Conservation (phyloP, 2,888 invertebrate species). For the Macropis europaea region DNA sequence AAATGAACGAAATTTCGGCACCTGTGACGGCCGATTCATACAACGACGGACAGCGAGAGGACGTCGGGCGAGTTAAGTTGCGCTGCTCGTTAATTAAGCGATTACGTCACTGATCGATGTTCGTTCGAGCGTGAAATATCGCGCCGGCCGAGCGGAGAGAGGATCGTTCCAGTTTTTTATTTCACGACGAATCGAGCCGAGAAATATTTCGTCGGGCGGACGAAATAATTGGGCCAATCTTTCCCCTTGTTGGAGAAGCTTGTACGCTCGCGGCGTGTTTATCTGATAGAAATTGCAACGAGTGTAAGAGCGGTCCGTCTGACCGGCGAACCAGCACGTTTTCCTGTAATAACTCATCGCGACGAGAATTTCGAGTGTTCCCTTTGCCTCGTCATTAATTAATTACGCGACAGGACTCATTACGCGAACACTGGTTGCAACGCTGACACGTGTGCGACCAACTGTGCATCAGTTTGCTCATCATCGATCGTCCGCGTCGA, state of each 20-base stretch:
- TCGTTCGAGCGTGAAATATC: conserved; percentile 48
- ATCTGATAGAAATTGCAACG: conserved; percentile 30
- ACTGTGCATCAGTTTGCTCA: no score
- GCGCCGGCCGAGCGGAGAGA: not conserved
- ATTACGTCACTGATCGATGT: conserved; percentile 50
- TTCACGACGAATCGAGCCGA: conserved; percentile 24
- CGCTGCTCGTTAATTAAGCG: conserved; percentile 54
- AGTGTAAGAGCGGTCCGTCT: no score
- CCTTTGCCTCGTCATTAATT: not conserved
- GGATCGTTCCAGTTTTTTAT: conserved; percentile 34
- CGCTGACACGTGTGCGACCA: no score
- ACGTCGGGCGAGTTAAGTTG: conserved; percentile 36
- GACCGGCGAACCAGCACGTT: no score
- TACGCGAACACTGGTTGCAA: not conserved
- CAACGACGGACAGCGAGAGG: conserved; percentile 6
- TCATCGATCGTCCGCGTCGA: no score
- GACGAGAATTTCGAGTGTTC: not conserved
- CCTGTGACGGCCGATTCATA: conserved; percentile 48
- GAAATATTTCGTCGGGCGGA: conserved; percentile 45
- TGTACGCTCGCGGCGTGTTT: not conserved
- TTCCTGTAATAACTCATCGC: not conserved
- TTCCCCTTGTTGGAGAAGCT: conserved; percentile 16
- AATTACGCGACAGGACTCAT: not conserved
- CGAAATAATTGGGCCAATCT: conserved; percentile 52
- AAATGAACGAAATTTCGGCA: conserved; percentile 66